These are phyloP conservation scores for Hyaena hyaena DNA, from an alignment of 2,113 vertebrate species.

Conservation along the genomic window DNA sequence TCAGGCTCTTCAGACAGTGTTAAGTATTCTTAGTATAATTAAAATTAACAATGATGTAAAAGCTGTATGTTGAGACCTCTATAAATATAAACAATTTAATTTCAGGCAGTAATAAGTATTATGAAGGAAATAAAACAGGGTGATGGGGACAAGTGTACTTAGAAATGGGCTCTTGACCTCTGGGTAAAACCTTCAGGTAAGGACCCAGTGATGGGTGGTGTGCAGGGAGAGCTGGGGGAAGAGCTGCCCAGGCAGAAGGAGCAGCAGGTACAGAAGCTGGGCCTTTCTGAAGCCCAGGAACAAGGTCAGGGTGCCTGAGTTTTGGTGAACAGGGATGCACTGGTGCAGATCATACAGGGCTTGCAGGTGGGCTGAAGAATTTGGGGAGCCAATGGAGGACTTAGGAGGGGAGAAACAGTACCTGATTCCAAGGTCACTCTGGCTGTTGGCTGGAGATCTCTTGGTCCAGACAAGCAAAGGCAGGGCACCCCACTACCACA, in stretches of 20 bases:
- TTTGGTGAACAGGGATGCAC: background rate
- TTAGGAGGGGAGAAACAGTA: background rate
- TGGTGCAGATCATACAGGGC: too few species aligned
- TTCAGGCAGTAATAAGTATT: background rate
- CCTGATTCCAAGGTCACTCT: background rate
- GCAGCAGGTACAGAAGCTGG: background rate
- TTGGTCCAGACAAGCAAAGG: background rate
- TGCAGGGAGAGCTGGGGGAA: background rate
- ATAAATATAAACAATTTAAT: background rate
- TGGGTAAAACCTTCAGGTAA: background rate
- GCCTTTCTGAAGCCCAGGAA: background rate
- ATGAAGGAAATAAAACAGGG: background rate
- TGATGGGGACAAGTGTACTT: background rate
- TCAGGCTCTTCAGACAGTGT: background rate
- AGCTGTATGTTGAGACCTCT: background rate
- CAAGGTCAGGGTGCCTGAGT: background rate
- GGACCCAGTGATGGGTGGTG: background rate
- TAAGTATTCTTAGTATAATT: background rate
- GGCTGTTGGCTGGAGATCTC: background rate
- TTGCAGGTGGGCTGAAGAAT: background rate
- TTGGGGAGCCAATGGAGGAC: background rate
- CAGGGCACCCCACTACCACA: background rate
- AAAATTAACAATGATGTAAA: conserved; percentile 34
- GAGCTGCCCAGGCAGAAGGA: background rate
- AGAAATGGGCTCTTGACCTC: background rate